A percentile compares a stretch with the other conserved stretches of the same genome.
Evolutionary conservation across 2,888 invertebrate species (phyloP).

Genomic region (Lissocephala sabroskyi): DNA sequence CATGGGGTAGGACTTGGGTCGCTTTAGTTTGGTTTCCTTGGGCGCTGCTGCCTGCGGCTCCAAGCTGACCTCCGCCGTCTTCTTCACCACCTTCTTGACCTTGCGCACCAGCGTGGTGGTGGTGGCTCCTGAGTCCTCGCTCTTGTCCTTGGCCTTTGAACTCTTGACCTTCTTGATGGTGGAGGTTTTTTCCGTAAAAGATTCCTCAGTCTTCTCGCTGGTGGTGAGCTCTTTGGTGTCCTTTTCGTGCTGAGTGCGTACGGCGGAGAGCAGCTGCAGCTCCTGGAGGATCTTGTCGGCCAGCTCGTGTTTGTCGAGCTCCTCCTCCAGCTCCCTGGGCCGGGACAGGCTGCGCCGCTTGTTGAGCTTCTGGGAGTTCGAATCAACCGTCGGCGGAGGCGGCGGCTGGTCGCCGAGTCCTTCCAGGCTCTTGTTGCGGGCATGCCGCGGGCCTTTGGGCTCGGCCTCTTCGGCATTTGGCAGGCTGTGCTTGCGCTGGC

Average conservation of each 20-base stretch:
- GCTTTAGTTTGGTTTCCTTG: conserved; percentile 73
- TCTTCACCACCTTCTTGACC: conserved; percentile 64
- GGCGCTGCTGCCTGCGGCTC: conserved; percentile 35
- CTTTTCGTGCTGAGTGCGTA: conserved; percentile 51
- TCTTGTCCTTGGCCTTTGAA: conserved; percentile 59
- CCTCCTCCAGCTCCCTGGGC: conserved; percentile 41
- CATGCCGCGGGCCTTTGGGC: conserved; percentile 38
- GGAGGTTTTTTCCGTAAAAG: conserved; percentile 28
- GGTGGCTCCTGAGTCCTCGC: conserved; percentile 24
- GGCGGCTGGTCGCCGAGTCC: conserved; percentile 44
- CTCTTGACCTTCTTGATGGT: conserved; percentile 60
- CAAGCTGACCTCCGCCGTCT: conserved; percentile 26
- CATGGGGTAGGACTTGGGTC: conserved; percentile 76
- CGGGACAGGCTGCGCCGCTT: conserved; percentile 57
- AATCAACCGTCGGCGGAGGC: conserved; percentile 4
- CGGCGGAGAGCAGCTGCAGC: conserved; percentile 66
- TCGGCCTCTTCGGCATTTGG: conserved; percentile 36
- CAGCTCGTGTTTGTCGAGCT: conserved; percentile 61
- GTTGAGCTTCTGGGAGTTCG: background rate
- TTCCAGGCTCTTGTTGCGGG: conserved; percentile 70
- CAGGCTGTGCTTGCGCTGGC: conserved; percentile 42
- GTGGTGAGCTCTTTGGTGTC: conserved; percentile 3
- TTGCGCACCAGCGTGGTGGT: conserved; percentile 52
- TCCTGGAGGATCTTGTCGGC: conserved; percentile 70
- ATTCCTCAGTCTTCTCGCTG: conserved; percentile 22